Evolutionary conservation across 2,797 vertebrate species (phyloP), one percentile per base, ranked within the genome.

Genomic region (Coreius guichenoti): DNA sequence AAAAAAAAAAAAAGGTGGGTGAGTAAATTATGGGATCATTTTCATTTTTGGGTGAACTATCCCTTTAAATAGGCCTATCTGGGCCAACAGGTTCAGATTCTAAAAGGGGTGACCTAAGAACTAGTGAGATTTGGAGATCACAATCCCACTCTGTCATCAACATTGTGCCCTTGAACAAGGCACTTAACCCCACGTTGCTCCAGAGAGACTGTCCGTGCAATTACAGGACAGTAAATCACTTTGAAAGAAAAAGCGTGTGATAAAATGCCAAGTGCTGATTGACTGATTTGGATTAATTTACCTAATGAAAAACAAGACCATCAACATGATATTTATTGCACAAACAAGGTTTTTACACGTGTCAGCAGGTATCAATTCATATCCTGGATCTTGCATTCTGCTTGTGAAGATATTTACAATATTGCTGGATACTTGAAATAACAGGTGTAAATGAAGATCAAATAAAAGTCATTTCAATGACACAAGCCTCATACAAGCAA

Each of bases 281-380:
- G 58, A 85, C 79, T 81, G 73, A 87, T 87, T 84, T 75, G 58
- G 65, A 87, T 85, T 77, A 81, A 85, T 87, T 81, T 87, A 85
- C 33, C 65, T 77, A 87, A 87, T 85, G 86, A 82, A 85, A 87
- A 76, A 76, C 80, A 85, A 81, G 63, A 61, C 49, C 78, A 72
- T 63, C 67, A 85, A 63, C 43, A 16, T 14, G 39, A 51, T 70
- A 75, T 80, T 79, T 73, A 77, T 81, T 70, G 19, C 63, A 47
- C 36, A 45, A 77, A 81, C 43, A 43, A 80, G 68, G 43, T 65
- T 81, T 81, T 51, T n/a, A 67, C 65, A 51, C 31, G 56, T 82
- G 70, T 84, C 76, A 85, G 86, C 79, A 81, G 43, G 43, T 65
- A 39, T 87, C 67, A 84, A 69, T 81, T 72, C 43, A 65, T 84